Evolutionary conservation across 2,113 vertebrate genomes (phyloP), one percentile per base, ranked within the genome.

Genomic region (Sturnus vulgaris): DNA sequence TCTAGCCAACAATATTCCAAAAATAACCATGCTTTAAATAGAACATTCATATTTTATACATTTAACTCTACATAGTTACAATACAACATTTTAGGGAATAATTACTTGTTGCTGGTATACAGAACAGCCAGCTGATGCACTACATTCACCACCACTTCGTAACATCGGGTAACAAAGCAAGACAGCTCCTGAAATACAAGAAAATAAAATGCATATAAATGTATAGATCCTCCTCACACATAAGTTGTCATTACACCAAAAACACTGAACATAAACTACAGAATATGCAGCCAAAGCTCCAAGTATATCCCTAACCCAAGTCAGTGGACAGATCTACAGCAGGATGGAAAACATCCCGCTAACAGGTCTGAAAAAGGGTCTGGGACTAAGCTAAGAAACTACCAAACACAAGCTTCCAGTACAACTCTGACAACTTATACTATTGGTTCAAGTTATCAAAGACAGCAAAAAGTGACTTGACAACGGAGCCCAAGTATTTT

Each of bases 21-120:
- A 77, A 86, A 33, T 8, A 3, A 86, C 19, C 11, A 70, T 28
- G 19, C 6, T 53, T 82, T 47, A 82, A 33, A 35, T 2, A 72
- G 56, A 92, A 60, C 49, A 52, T 16, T 91, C 46, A 40, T 71
- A 76, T 80, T 94, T 60, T 69, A 52, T 39, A 21, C 11, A 81
- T 86, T 80, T 82, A 61, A 79, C 17, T 92, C 24, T 92, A 83
- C 33, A 44, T 71, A 61, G 86, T 70, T 94, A 50, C 17, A 47
- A 70, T 4, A 77, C 9, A 94, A 77, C 39, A 86, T 90, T 93
- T 97, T 35, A 93, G 81, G 40, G 72, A 93, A 52, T 63, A 90
- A 93, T 98, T 99, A 99, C 99, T 99, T 99, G 98, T 98, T 99
- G 98, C 98, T 99, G 97, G 98, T 99, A 95, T 99, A 99, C 44